Percentiles rank a stretch among this genome's conserved stretches.
phyloP scores from a whole-genome alignment of 2,797 vertebrate species.

The Chaenodraco wilsoni region DNA sequence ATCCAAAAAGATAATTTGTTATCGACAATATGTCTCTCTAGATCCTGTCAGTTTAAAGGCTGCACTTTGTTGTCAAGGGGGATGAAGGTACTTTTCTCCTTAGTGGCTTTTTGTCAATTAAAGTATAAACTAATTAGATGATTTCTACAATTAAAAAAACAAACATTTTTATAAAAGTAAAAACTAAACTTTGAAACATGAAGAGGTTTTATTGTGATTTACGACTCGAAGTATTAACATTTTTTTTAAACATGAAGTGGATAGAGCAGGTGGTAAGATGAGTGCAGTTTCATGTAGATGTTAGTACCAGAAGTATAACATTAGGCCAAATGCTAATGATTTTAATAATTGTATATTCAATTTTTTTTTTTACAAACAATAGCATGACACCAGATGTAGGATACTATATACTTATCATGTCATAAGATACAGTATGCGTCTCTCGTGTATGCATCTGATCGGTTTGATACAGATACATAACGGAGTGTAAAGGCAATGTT shows the following conservation, averaged over 20 bases:
- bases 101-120: conserved; percentile 1
- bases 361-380: not conserved
- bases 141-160: too few relatives aligned
- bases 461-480: conserved; percentile 2
- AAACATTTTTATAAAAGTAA: not conserved
- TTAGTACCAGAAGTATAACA: not conserved
- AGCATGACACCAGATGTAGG: not conserved
- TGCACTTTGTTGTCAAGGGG: not conserved
- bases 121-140: not conserved
- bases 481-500: not conserved
- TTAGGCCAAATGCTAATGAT: too few relatives aligned
- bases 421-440: not conserved
- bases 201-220: not conserved
- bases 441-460: conserved; percentile 6
- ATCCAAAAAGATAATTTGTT: conserved; percentile 13
- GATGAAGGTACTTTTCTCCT: conserved; percentile 2
- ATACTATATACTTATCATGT: not conserved
- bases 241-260: not conserved
- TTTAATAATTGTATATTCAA: not conserved
- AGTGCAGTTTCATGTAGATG: not conserved
- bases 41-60: conserved; percentile 27
- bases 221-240: not conserved
- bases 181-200: not conserved
- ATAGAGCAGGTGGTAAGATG: not conserved
- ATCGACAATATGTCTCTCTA: conserved; percentile 29